Base-by-base conservation (phyloP, 2,113 vertebrate genomes). In the Clinocottus analis region DNA sequence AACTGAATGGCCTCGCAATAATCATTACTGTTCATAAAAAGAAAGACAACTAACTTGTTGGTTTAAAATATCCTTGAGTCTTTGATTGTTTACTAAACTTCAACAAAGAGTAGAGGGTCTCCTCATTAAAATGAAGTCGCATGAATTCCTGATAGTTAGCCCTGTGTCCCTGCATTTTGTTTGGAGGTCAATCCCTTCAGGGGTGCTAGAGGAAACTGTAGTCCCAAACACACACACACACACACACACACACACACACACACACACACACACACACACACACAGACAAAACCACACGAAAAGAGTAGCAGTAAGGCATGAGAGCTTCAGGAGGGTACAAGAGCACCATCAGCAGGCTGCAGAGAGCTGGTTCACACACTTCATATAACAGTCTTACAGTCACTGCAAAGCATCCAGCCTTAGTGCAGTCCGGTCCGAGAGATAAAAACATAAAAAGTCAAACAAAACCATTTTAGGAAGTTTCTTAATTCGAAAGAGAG, bases 181-280 rank as follows among this genome's bases (percentile, higher is more conserved):
- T 87, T 89, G 62, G 88, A 90, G 86, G 84, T 91, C 85, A 89
- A 8, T 75, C 58, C 66, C 69, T 72, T 83, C 75, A 87, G 82
- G 87, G 75, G 72, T 41, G 37, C 77, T 85, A 62, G 51, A 78
- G 64, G 77, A 85, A 77, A 72, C 59, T 69, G 45, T 61, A 64
- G n/a, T 4, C 58, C 76, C 5, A 25, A n/a, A 63, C 37, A 64
- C 61, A 64, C 60, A 33, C 35, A 63, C 37, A 64, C 61, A 64
- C 60, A 33, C 29, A 31, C 29, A 31, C 29, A 31, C 29, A 31
- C 29, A 31, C 29, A 61, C 60, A 75, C 58, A 45, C 14, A 62
- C 41, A 67, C 39, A 58, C 27, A 73, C 43, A 65, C 29, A 62
- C 51, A 80, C 43, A 53, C 47, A 72, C 45, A 64, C 29, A 75